Base-by-base conservation (phyloP, 2,113 vertebrate genomes). In the Xiphophorus couchianus region DNA sequence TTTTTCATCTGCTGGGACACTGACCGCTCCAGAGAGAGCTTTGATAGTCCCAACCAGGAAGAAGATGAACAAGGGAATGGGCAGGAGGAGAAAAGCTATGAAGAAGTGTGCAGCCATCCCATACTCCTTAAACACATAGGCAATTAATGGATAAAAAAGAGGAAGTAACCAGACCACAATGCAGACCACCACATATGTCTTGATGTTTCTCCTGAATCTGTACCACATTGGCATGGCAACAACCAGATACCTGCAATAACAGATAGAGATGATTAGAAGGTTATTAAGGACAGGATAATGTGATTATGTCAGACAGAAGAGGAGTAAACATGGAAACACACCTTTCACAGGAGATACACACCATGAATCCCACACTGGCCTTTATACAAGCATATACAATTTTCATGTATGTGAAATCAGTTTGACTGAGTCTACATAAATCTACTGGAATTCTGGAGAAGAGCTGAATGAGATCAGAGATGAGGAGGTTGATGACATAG, bases 51-150 rank as follows among this genome's bases (percentile, higher is more conserved):
- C 42, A 73, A 3, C 10, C 22, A 82, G 42, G 15, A 66, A 82
- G 60, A 73, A 77, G 0, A 82, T 44, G 12, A 82, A 4, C 11
- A 82, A n/a, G 0, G 74, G 80, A 25, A 77, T 0, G 1, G 80
- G 74, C 14, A 48, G 15, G 17, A 48, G 17, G 14, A 48, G 17
- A 17, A 19, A 19, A 19, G 19, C 5, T 17, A 42, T 42, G 3
- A 1, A 12, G 9, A 66, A 12, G 12, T 2, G 28, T 0, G 0
- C 0, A 6, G 0, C 0, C 0, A 2, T 31, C 6, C 1, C 2
- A 12, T 12, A 2, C 10, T 39, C 37, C 8, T 12, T 0, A 11
- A 39, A 12, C 37, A 5, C 31, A 33, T 33, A 7, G 6, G 0
- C 0, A 33, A 33, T 6, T 33, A 33, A 5, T 8, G 6, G 6